phyloP scores from a whole-genome alignment of 2,113 vertebrate species.

The Fulmarus glacialis region DNA sequence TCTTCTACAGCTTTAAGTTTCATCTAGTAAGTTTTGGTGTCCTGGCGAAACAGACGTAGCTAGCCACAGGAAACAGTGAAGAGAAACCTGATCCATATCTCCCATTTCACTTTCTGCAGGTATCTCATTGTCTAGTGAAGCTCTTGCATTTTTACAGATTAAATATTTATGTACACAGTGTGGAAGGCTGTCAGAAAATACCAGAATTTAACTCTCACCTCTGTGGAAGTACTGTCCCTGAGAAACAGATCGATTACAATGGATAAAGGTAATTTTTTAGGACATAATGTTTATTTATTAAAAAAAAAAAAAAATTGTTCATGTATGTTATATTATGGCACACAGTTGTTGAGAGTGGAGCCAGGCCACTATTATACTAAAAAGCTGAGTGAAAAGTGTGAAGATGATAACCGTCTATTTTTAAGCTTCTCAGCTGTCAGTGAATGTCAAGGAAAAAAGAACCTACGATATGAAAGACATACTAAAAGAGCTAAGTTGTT shows the following conservation, averaged over 20 bases:
- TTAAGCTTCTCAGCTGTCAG: not conserved
- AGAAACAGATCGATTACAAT: conserved; percentile 36
- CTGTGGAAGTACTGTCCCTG: conserved; percentile 20
- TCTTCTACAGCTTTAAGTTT: not conserved
- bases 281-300: not conserved
- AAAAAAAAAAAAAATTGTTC: not conserved
- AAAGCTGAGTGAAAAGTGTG: not conserved
- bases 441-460: not conserved
- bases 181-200: conserved; percentile 29
- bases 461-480: not conserved
- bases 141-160: conserved; percentile 58
- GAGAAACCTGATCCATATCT: not conserved
- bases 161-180: conserved; percentile 40
- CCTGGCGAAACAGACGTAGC: not conserved
- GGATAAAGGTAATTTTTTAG: conserved; percentile 74
- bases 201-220: conserved; percentile 42
- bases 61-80: not conserved
- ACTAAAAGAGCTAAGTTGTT: not conserved
- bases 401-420: not conserved
- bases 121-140: conserved; percentile 10
- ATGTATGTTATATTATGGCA: not conserved
- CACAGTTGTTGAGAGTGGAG: not conserved
- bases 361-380: not conserved
- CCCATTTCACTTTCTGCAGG: not conserved
- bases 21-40: not conserved